Conservation (phyloP, 2,888 invertebrate genomes). For the Spisula subtruncata region DNA sequence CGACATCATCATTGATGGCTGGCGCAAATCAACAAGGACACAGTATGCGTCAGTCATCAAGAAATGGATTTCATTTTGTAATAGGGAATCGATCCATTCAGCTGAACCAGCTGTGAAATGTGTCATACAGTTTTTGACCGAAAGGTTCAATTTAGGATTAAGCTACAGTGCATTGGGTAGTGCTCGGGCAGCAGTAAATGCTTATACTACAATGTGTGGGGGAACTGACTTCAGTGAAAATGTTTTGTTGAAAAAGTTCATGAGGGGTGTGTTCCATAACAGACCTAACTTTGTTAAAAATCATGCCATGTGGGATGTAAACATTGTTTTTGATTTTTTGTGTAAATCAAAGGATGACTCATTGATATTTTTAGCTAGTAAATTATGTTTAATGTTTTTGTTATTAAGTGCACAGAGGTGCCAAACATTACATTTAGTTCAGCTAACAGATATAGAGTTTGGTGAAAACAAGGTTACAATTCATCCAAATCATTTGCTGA, state of each 20-base stretch:
- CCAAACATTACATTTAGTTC: no score
- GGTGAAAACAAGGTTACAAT: neutral
- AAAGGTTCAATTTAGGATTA: neutral
- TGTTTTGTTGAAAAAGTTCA: neutral
- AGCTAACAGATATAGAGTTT: slow-evolving; percentile 24
- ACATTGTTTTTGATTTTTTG: neutral
- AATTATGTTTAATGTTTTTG: neutral
- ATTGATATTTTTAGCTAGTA: neutral
- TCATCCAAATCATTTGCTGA: no score
- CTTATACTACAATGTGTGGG: neutral
- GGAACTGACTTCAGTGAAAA: neutral
- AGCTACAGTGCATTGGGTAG: neutral
- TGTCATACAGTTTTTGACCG: neutral
- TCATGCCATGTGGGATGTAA: neutral
- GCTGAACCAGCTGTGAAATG: neutral
- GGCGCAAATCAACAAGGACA: slow-evolving; percentile 60
- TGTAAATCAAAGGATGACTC: neutral
- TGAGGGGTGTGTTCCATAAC: no score
- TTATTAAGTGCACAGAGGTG: no score
- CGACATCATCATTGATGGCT: slow-evolving; percentile 60
- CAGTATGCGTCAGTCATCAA: slow-evolving; percentile 55
- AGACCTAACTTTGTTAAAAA: neutral
- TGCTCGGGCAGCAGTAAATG: neutral
- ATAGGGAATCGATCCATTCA: neutral
- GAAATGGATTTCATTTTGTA: slow-evolving; percentile 48